Evolutionary conservation across 2,888 invertebrate species (phyloP).

Genomic region (Pyrochroa serraticornis): DNA sequence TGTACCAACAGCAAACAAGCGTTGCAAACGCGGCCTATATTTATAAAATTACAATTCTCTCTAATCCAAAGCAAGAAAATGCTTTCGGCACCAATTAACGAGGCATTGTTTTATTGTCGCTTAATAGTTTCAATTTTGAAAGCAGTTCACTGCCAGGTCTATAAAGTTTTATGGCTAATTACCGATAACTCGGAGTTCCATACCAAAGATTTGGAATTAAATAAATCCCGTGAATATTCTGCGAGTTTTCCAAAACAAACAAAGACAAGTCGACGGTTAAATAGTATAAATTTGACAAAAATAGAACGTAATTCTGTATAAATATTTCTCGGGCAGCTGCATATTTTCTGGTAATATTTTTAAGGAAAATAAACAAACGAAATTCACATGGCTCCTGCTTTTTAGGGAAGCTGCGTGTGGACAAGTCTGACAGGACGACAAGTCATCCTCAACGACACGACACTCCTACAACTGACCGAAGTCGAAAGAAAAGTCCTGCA

Average conservation of each 20-base stretch:
- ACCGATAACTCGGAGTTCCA: neutral
- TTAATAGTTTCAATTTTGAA: constrained; percentile 10
- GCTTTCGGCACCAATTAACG: neutral
- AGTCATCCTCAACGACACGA: constrained; percentile 73
- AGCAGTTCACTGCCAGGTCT: neutral
- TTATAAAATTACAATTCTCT: constrained; percentile 23
- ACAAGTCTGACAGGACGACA: constrained; percentile 70
- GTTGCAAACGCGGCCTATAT: constrained; percentile 25
- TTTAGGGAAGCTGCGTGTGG: constrained; percentile 81
- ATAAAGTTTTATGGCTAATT: neutral
- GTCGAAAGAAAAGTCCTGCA: constrained; percentile 81
- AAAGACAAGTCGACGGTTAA: constrained; percentile 3
- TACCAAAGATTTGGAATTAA: constrained; percentile 6
- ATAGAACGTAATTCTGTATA: constrained; percentile 1
- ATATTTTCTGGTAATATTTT: neutral
- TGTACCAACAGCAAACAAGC: constrained; percentile 20
- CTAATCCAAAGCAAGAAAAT: neutral
- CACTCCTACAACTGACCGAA: constrained; percentile 76
- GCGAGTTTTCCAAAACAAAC: constrained; percentile 14
- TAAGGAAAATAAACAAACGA: neutral
- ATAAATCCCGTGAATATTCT: neutral
- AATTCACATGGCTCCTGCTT: neutral
- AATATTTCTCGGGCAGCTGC: constrained; percentile 1
- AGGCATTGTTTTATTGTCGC: neutral
- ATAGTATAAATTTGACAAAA: too few relatives aligned